phyloP scores from a whole-genome alignment of 1,140 invertebrate genomes.

The Temnothorax curvispinosus region DNA sequence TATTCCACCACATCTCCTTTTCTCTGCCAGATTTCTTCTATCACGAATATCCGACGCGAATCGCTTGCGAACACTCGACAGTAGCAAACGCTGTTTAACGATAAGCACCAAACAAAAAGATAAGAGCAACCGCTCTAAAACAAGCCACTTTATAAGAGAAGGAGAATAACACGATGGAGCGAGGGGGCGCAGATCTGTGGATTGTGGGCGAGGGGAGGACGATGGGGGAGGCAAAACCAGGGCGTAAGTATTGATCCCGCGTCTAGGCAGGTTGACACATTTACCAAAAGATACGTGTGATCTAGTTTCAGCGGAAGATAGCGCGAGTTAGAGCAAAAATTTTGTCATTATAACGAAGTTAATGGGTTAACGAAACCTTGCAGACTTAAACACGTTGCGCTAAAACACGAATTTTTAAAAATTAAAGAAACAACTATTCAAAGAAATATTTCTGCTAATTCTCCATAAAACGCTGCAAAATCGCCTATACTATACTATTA shows the following conservation, averaged over 20 bases:
- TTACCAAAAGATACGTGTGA: conserved; percentile 80
- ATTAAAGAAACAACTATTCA: not conserved
- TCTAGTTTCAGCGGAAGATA: conserved; percentile 73
- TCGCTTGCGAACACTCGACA: not conserved
- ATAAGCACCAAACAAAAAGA: conserved; percentile 57
- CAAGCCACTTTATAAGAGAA: conserved; percentile 51
- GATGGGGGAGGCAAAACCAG: conserved; percentile 72
- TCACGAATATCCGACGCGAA: not conserved
- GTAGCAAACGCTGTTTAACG: conserved; percentile 35
- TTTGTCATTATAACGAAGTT: conserved; percentile 11
- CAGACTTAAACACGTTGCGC: not conserved
- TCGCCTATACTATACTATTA: not conserved
- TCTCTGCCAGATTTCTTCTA: conserved; percentile 1
- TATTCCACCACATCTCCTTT: not conserved
- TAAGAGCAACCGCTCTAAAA: conserved; percentile 58
- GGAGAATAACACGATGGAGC: conserved; percentile 52
- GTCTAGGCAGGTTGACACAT: conserved; percentile 78
- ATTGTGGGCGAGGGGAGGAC: conserved; percentile 57
- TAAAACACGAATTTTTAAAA: not conserved
- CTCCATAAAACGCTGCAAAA: not conserved
- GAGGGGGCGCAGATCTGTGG: conserved; percentile 55
- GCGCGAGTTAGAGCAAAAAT: conserved; percentile 30
- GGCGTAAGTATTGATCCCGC: conserved; percentile 81
- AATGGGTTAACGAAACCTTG: not conserved
- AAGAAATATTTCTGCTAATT: not conserved